These are phyloP conservation scores for Danaus melanippus DNA, from an alignment of 1,140 invertebrate genomes.

Conservation along the genomic window DNA sequence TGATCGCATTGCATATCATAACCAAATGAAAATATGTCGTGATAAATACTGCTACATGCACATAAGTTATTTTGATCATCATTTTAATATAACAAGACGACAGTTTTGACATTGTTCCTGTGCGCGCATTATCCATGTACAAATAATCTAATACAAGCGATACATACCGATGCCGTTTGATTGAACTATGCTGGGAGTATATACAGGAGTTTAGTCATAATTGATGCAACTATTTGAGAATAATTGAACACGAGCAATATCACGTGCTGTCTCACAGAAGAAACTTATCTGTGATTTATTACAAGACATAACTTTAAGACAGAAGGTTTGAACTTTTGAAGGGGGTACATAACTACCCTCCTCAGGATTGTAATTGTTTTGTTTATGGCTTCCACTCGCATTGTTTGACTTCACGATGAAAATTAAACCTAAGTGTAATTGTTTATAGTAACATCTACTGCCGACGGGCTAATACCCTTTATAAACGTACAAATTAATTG, in stretches of 20 bases:
- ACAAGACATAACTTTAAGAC: conserved; percentile 37
- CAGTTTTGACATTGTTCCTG: too few relatives aligned
- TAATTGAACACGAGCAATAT: conserved; percentile 6
- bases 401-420: conserved; percentile 41
- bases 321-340: conserved; percentile 37
- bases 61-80: too few relatives aligned
- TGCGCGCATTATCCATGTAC: too few relatives aligned
- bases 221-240: too few relatives aligned
- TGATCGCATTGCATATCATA: too few relatives aligned
- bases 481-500: conserved; percentile 11
- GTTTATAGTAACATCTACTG: conserved; percentile 42
- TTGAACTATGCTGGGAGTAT: too few relatives aligned
- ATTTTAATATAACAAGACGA: too few relatives aligned
- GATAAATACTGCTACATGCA: too few relatives aligned
- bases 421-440: conserved; percentile 50
- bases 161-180: too few relatives aligned
- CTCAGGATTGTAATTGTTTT: conserved; percentile 52
- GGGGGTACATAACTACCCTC: conserved; percentile 42
- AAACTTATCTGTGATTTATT: conserved; percentile 37
- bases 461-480: conserved; percentile 27
- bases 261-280: neutral
- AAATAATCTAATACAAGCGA: too few relatives aligned
- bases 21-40: too few relatives aligned
- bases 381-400: conserved; percentile 43
- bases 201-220: too few relatives aligned